Base-by-base conservation (phyloP, 2,797 vertebrate species). In the Myotis myotis region DNA sequence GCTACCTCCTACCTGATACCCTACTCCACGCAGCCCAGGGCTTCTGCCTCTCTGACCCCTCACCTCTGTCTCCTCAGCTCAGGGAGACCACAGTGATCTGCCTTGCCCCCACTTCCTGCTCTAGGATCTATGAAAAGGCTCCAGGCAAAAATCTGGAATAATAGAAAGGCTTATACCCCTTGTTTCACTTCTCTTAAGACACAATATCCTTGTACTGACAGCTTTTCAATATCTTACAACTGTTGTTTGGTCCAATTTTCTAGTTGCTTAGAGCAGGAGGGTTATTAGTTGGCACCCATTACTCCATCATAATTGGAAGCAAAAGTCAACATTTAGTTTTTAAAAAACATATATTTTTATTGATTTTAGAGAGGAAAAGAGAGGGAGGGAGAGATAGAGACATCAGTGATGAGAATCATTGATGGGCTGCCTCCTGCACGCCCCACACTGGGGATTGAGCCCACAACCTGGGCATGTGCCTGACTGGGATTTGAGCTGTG, bases 241-340 rank as follows among this genome's bases (percentile, higher is more conserved):
- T 79, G 8, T 23, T 44, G 15, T 51, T 71, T n/a, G 49, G 30
- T 82, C 10, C 17, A 12, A 16, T 70, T 92, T 96, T 75, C 16
- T 68, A 72, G 47, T 62, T 88, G 41, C 19, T 78, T 84, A 66
- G 28, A 60, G 30, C 4, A 71, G 38, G 41, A 64, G 30, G 17
- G 3, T 44, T 71, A 87, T 38, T 75, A 75, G 1, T 51, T 86
- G n/a, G 22, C 30, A 47, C 2, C 19, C 57, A 55, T 38, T 57
- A 57, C 4, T 25, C 53, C 33, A 75, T 70, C 7, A 28, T 22
- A 19, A 19, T 30, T 44, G 13, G 25, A 72, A 70, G 83, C 66
- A 57, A 25, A 93, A 96, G 81, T 80, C 44, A 94, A 33, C 30
- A 66, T 75, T 79, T 80, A 71, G 47, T 87, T 49, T 76, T 75